Conservation (phyloP, 2,797 vertebrate species). For the Lutjanus argentimaculatus region DNA sequence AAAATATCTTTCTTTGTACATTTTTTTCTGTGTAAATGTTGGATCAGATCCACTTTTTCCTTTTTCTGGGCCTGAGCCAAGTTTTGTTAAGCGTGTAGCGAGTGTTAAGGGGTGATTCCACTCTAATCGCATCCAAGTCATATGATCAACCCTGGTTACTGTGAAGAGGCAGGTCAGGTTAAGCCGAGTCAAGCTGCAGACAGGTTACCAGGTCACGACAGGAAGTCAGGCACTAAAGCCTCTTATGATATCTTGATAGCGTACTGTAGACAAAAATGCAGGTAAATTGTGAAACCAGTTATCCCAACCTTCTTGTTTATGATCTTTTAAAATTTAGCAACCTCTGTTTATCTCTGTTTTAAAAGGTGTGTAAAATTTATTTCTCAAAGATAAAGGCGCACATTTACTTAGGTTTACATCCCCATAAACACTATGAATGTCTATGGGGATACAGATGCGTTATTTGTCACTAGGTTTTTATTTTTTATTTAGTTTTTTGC, state of each 20-base stretch:
- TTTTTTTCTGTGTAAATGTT: neutral
- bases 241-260: too few relatives aligned
- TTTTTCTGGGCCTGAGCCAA: neutral
- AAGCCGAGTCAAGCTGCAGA: constrained; percentile 50
- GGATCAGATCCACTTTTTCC: neutral
- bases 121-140: constrained; percentile 73
- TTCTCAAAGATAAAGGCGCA: neutral
- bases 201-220: constrained; percentile 34
- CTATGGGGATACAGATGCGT: neutral
- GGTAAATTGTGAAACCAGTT: too few relatives aligned
- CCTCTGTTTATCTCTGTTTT: neutral
- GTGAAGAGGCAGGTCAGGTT: constrained; percentile 58
- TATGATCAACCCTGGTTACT: constrained; percentile 73
- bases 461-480: too few relatives aligned
- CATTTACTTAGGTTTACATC: neutral
- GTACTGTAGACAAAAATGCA: neutral
- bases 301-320: too few relatives aligned
- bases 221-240: constrained; percentile 55
- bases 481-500: too few relatives aligned
- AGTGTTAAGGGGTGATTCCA: constrained; percentile 45
- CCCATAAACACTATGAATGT: neutral
- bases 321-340: too few relatives aligned
- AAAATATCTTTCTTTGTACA: neutral
- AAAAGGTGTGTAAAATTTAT: neutral
- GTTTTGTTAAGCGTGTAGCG: constrained; percentile 19